phyloP scores from a whole-genome alignment of 2,113 vertebrate species.

The Vulpes ferrilata region DNA sequence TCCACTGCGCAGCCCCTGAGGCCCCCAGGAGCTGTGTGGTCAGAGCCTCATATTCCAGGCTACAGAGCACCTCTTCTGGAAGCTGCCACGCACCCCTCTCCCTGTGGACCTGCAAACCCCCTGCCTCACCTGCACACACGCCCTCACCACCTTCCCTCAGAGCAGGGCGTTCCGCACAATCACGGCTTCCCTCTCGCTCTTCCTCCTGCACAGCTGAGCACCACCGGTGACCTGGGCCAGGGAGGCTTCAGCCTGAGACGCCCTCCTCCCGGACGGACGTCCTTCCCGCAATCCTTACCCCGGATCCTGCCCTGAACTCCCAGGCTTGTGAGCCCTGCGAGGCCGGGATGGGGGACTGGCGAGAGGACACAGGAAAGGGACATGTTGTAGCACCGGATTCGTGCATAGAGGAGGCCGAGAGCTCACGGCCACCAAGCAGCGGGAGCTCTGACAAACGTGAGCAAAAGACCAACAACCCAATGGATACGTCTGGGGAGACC shows the following conservation, averaged over 20 bases:
- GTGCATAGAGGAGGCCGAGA: not conserved
- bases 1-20: not conserved
- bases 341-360: not conserved
- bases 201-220: not conserved
- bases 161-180: not conserved
- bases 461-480: not conserved
- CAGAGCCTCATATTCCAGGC: not conserved
- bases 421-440: not conserved
- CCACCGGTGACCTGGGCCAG: not conserved
- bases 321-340: not conserved
- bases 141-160: not conserved
- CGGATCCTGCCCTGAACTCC: not conserved
- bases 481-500: not conserved
- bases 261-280: not conserved
- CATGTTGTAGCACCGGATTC: not conserved
- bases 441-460: not conserved
- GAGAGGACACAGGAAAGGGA: not conserved
- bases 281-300: not conserved
- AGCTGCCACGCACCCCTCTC: not conserved
- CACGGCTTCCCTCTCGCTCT: not conserved
- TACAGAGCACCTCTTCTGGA: not conserved
- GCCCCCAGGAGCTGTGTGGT: no score
- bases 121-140: not conserved
- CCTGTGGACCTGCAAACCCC: not conserved
- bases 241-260: fast-evolving